phyloP scores from a whole-genome alignment of 2,888 invertebrate species.

The Nymphalis polychloros region DNA sequence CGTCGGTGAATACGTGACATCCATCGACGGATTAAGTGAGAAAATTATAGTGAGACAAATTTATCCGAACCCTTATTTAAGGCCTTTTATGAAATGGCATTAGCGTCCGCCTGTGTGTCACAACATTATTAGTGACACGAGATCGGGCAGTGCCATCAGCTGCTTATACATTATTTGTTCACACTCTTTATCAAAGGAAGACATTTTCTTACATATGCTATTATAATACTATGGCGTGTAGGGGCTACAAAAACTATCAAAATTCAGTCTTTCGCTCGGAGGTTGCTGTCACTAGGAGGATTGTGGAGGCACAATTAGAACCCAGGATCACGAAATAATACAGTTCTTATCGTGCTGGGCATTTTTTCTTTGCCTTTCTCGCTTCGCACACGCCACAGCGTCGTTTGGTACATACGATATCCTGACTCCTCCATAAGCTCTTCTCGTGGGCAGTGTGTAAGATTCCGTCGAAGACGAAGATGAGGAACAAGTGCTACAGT shows the following conservation, averaged over 20 bases:
- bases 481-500: slow-evolving; percentile 95
- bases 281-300: slow-evolving; percentile 69
- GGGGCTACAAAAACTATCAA: slow-evolving; percentile 64
- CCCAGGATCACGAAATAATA: slow-evolving; percentile 89
- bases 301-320: slow-evolving; percentile 50
- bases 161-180: slow-evolving; percentile 42
- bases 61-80: slow-evolving; percentile 55
- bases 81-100: slow-evolving; percentile 52
- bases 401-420: slow-evolving; percentile 97
- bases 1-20: slow-evolving; percentile 49
- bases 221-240: slow-evolving; percentile 71
- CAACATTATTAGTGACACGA: slow-evolving; percentile 54
- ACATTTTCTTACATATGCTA: slow-evolving; percentile 47
- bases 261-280: slow-evolving; percentile 79
- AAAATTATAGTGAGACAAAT: slow-evolving; percentile 59
- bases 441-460: slow-evolving; percentile 90
- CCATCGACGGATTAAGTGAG: slow-evolving; percentile 63
- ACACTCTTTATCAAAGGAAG: slow-evolving; percentile 53
- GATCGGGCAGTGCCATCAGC: slow-evolving; percentile 35
- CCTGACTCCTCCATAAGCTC: slow-evolving; percentile 92
- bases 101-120: slow-evolving; percentile 52
- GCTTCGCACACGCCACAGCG: slow-evolving; percentile 90
- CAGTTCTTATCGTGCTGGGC: slow-evolving; percentile 90
- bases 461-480: slow-evolving; percentile 94
- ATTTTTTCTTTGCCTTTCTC: slow-evolving; percentile 83